phyloP scores from a whole-genome alignment of 2,888 invertebrate species.

The Augochlorella aurata region DNA sequence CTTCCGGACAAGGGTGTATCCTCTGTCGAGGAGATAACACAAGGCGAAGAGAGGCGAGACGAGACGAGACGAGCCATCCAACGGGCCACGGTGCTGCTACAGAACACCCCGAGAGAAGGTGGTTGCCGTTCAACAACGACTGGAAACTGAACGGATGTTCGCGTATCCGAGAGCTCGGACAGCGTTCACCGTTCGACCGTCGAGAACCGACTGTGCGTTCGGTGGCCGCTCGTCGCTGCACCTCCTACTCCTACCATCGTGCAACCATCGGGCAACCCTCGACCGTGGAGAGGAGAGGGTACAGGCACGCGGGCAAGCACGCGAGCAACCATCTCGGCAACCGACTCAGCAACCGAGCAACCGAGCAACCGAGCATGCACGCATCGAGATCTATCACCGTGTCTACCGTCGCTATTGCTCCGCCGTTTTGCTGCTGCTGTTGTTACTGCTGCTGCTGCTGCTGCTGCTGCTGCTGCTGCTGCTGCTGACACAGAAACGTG shows the following conservation, averaged over 20 bases:
- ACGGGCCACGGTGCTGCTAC: too few species aligned
- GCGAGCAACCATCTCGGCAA: too few species aligned
- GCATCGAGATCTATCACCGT: slow-evolving; percentile 45
- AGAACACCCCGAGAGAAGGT: background rate
- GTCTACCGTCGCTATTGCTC: slow-evolving; percentile 24
- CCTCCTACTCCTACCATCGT: slow-evolving; percentile 59
- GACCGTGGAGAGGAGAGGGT: slow-evolving; percentile 30
- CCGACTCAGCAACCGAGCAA: too few species aligned
- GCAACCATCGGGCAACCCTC: slow-evolving; percentile 53
- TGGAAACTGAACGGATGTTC: slow-evolving; percentile 11
- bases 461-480: slow-evolving; percentile 20
- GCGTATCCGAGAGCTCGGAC: slow-evolving; percentile 31
- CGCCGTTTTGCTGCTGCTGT: background rate
- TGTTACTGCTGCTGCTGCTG: slow-evolving; percentile 20
- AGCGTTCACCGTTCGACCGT: slow-evolving; percentile 72
- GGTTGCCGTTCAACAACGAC: background rate
- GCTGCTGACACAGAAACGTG: background rate
- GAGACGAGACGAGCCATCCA: background rate
- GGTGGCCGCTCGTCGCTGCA: slow-evolving; percentile 55
- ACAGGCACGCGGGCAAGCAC: background rate
- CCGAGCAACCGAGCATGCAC: background rate
- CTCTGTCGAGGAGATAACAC: slow-evolving; percentile 27
- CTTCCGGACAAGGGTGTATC: background rate
- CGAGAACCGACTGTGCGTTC: slow-evolving; percentile 77
- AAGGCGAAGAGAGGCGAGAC: background rate